Base-by-base conservation (phyloP, 2,888 invertebrate genomes). In the Platynereis dumerilii region DNA sequence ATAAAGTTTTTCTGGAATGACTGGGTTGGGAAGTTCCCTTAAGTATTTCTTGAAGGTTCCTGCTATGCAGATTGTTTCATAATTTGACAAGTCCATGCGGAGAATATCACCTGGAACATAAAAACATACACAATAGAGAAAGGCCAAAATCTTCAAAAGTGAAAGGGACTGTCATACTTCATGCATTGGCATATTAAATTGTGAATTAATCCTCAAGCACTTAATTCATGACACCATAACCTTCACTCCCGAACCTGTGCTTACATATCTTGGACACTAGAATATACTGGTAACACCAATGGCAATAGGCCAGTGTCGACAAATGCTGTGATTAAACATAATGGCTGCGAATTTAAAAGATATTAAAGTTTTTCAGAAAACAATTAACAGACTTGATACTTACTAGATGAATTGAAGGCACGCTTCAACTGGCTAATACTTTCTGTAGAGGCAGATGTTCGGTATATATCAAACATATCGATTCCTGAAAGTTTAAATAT, bases 1-100 rank as follows among this genome's bases (percentile, higher is more conserved):
- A 80, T 92, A 92, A 87, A 88, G 89, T 78, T 88, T 88, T 42
- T 90, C 89, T 27, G 91, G 91, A 72, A 92, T 90, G 60, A 92
- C 86, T 2, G 91, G 90, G 81, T 91, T 91, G 0, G 91, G 91
- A 70, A 92, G 83, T 79, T 92, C 91, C 56, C 90, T 83, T 52
- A 92, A 84, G 80, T 89, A 91, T 79, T 90, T 90, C 78, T 91
- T 91, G 66, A 92, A 61, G 1, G 77, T 78, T 22, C 83, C 82
- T 20, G 81, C 80, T 28, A 83, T 76, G 68, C 75, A 76, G 61
- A 76, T 75, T 22, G 78, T 74, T 58, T 78, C 77, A 65, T 74
- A 79, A 3, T 57, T 66, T n/a, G 73, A 71, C 57, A 82, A 65
- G 61, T 77, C 76, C 2, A 80, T 71, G 54, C 75, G 74, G 26